Percentiles rank a stretch among this genome's conserved stretches.
phyloP scores from a whole-genome alignment of 2,113 vertebrate species.

The Cebidichthys violaceus region DNA sequence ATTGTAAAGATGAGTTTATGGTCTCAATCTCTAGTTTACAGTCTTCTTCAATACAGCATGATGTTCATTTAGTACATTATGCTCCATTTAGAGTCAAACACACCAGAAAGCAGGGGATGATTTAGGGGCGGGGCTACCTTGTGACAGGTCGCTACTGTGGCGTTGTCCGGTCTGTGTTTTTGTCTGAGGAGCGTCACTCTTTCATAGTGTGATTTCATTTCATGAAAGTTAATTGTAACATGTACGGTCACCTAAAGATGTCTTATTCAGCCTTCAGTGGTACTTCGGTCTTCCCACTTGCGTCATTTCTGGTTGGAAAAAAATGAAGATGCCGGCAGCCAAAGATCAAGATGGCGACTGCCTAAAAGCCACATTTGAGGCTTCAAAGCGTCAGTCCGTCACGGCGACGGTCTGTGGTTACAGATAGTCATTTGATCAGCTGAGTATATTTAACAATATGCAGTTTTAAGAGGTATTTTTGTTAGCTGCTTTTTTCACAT shows the following conservation, averaged over 20 bases:
- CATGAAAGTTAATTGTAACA: not conserved
- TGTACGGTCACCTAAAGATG: not conserved
- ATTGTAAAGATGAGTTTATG: slow-evolving; percentile 1
- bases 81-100: not conserved
- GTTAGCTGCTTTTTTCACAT: not conserved
- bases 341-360: not conserved
- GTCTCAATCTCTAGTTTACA: not conserved
- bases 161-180: too few species aligned
- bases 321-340: not conserved
- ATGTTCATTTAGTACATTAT: not conserved
- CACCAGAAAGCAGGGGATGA: not conserved
- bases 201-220: not conserved
- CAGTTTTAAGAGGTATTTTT: not conserved
- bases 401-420: not conserved
- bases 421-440: not conserved
- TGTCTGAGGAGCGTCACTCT: too few species aligned
- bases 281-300: not conserved
- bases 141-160: too few species aligned
- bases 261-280: not conserved
- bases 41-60: not conserved
- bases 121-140: too few species aligned
- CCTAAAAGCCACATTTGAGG: too few species aligned
- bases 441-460: not conserved
- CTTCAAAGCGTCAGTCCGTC: not conserved
- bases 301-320: not conserved